phyloP scores from a whole-genome alignment of 2,888 invertebrate species.

The Lottia gigantea region DNA sequence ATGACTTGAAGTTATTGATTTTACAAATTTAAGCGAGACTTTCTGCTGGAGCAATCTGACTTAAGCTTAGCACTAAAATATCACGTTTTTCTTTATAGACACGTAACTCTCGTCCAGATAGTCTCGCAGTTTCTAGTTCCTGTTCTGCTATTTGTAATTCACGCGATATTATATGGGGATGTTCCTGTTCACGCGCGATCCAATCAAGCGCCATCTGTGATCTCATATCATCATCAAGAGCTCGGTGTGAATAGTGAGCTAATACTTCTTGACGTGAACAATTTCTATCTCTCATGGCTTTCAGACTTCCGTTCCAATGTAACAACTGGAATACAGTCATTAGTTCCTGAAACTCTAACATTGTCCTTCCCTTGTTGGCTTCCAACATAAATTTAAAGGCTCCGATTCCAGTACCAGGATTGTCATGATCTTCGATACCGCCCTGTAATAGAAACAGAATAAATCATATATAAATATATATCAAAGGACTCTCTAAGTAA shows the following conservation, averaged over 20 bases:
- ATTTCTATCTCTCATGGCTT: conserved; percentile 93
- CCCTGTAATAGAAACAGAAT: conserved; percentile 41
- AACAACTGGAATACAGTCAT: conserved; percentile 97
- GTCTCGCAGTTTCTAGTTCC: conserved; percentile 85
- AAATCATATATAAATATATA: too few relatives aligned
- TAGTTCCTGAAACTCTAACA: conserved; percentile 95
- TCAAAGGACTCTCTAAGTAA: too few relatives aligned
- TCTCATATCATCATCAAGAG: conserved; percentile 93
- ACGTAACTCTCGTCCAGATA: conserved; percentile 89
- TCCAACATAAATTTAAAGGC: conserved; percentile 78
- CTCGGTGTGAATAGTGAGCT: conserved; percentile 91
- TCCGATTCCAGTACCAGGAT: conserved; percentile 82
- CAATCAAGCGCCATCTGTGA: conserved; percentile 93
- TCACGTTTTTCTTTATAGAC: conserved; percentile 97
- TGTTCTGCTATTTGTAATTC: conserved; percentile 87
- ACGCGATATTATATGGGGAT: conserved; percentile 79
- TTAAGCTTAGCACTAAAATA: conserved; percentile 88
- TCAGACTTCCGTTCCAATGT: conserved; percentile 96
- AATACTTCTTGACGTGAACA: conserved; percentile 86
- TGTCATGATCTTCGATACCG: conserved; percentile 68
- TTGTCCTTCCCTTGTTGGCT: conserved; percentile 80
- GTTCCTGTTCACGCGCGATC: conserved; percentile 81
- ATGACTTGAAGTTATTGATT: too few relatives aligned
- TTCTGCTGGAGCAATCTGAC: conserved; percentile 75
- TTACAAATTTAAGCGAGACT: conserved; percentile 47